Conservation (phyloP, 2,888 invertebrate species). For the Chloroclysta siterata region DNA sequence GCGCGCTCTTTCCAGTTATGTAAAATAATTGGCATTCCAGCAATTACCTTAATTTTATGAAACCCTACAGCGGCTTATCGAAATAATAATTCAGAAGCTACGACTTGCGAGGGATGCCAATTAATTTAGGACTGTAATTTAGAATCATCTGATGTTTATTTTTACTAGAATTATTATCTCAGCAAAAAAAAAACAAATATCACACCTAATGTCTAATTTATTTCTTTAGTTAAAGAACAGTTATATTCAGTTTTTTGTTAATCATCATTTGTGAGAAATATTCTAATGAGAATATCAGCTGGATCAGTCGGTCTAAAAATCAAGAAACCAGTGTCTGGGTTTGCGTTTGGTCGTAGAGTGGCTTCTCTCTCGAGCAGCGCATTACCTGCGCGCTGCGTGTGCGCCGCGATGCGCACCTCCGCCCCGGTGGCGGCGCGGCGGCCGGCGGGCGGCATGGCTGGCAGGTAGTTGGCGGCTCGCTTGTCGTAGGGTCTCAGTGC, state of each 20-base stretch:
- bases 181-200: too few species aligned
- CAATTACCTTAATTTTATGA: conserved; percentile 33
- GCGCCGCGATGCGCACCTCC: conserved; percentile 67
- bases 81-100: conserved; percentile 32
- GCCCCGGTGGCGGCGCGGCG: conserved; percentile 71
- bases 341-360: conserved; percentile 54
- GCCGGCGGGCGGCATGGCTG: conserved; percentile 59
- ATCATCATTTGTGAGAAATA: neutral
- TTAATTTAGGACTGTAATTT: conserved; percentile 24
- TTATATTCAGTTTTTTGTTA: neutral
- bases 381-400: conserved; percentile 63
- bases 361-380: conserved; percentile 57
- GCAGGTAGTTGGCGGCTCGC: conserved; percentile 71
- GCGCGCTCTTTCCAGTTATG: conserved; percentile 33
- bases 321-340: conserved; percentile 45
- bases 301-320: conserved; percentile 36
- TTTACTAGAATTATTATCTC: neutral
- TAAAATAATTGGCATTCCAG: conserved; percentile 26
- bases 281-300: neutral
- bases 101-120: conserved; percentile 16
- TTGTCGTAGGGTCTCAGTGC: conserved; percentile 72
- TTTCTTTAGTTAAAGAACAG: too few species aligned
- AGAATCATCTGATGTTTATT: conserved; percentile 5
- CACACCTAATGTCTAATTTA: too few species aligned
- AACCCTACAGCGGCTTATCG: conserved; percentile 31